These are phyloP conservation scores for Eunapius fragilis DNA, from an alignment of 37 sponge, comb jelly and placozoan genomes.

Conservation along the genomic window DNA sequence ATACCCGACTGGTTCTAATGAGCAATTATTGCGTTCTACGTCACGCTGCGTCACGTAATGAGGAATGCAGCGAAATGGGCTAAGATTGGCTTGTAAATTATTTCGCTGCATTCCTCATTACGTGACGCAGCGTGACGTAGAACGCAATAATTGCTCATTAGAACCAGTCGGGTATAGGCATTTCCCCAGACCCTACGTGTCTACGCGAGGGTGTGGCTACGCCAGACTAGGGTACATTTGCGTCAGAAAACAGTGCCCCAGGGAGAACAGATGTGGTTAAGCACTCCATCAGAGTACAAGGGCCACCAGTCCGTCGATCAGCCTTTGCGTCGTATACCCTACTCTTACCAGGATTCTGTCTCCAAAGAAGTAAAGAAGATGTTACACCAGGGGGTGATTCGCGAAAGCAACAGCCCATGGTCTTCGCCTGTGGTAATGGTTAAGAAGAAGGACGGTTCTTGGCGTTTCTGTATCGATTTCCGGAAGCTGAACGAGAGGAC, in stretches of 20 bases:
- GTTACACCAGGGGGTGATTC: slow-evolving; percentile 5
- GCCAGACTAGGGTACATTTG: no score
- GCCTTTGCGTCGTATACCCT: slow-evolving; percentile 3
- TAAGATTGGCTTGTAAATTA: no score
- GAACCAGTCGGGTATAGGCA: no score
- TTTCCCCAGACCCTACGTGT: no score
- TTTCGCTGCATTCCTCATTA: no score
- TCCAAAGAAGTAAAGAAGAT: slow-evolving; percentile 1
- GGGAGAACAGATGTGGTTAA: slow-evolving; percentile 6
- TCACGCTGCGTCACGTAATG: no score
- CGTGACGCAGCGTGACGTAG: no score
- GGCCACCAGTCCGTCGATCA: slow-evolving; percentile 18
- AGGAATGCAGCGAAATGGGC: no score
- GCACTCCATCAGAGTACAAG: background rate
- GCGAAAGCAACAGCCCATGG: slow-evolving; percentile 3
- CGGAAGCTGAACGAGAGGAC: slow-evolving; percentile 17
- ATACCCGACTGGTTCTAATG: no score
- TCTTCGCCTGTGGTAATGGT: slow-evolving; percentile 16
- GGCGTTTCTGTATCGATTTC: slow-evolving; percentile 41
- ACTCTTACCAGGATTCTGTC: background rate
- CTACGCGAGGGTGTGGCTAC: no score
- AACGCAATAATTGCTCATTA: no score
- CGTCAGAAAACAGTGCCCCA: background rate
- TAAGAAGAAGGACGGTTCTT: slow-evolving; percentile 26
- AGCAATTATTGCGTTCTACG: no score